Evolutionary conservation across 2,888 invertebrate genomes (phyloP), one percentile per base, ranked within the genome.

Genomic region (Sinohyriopsis cumingii): DNA sequence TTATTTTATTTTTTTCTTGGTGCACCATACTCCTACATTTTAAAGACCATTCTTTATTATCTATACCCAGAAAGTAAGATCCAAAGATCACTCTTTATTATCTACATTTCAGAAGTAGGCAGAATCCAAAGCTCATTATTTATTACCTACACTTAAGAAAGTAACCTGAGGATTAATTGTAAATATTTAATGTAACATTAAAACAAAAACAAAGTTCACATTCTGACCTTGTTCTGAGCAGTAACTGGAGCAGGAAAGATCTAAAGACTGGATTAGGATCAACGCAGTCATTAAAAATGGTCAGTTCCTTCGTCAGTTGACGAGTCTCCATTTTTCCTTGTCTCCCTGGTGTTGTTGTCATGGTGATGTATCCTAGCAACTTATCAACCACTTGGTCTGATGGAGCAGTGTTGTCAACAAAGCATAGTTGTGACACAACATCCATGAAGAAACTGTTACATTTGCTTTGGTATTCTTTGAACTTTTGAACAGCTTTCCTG

Each of bases 231-330:
- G 82, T 75, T 61, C 77, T 69, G 33, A 86, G 80, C n/a, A 87
- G 77, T 54, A 84, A 79, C 68, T 86, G 83, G 9, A 87, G 76
- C 45, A 86, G 71, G 63, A 86, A 84, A 4, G 85, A 85, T 54
- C 87, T 69, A 9, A 86, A 79, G 1, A 86, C 86, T 19, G 86
- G 87, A 18, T 79, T 86, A 1, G 84, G 84, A 70, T 86, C 86
- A 67, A 85, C 73, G 19, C 75, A 71, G 65, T 81, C 82, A 54
- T 80, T 75, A 61, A 81, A 78, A 59, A 84, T 69, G 18, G 77
- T 78, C 79, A 85, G 69, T 12, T 76, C 64, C 54, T 76, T 78
- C 28, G 82, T 82, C 22, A 56, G 59, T 61, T 66, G 62, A 22
- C 57, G 54, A 55, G 71, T 63, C 24, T 64, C 45, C 33, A 33